phyloP scores from a whole-genome alignment of 2,888 invertebrate species.

The Tinea pellionella region DNA sequence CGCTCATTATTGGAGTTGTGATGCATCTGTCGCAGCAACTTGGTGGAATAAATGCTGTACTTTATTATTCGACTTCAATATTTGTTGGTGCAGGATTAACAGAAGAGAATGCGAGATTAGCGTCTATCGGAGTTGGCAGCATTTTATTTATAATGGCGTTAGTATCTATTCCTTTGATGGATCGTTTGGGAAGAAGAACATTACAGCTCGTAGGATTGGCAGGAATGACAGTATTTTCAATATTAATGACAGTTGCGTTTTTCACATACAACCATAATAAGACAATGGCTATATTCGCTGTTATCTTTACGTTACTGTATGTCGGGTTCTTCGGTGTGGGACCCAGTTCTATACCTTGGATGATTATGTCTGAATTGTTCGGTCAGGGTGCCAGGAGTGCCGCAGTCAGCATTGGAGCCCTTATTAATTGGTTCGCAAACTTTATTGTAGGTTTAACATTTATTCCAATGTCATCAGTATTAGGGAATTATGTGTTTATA shows the following conservation, averaged over 20 bases:
- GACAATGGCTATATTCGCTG: conserved; percentile 59
- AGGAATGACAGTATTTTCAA: conserved; percentile 79
- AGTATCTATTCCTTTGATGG: conserved; percentile 82
- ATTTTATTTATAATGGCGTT: conserved; percentile 80
- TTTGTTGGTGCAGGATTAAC: conserved; percentile 73
- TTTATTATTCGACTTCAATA: conserved; percentile 77
- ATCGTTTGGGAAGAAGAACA: conserved; percentile 75
- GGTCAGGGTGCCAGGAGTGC: conserved; percentile 60
- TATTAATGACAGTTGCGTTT: conserved; percentile 73
- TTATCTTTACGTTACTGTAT: conserved; percentile 58
- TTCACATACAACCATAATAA: conserved; percentile 47
- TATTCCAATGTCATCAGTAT: conserved; percentile 41
- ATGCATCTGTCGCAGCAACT: conserved; percentile 65
- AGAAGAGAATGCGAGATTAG: conserved; percentile 70
- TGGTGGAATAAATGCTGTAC: conserved; percentile 69
- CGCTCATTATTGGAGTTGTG: conserved; percentile 57
- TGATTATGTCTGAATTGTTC: conserved; percentile 63
- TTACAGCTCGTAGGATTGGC: conserved; percentile 77
- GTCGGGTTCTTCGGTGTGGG: conserved; percentile 64
- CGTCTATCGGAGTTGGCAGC: conserved; percentile 78
- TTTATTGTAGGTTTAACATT: conserved; percentile 62
- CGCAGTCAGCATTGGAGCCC: conserved; percentile 59
- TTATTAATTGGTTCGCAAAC: conserved; percentile 65
- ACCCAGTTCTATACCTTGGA: conserved; percentile 66
- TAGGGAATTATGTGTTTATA: conserved; percentile 55